Evolutionary conservation across 2,888 invertebrate genomes (phyloP).

Genomic region (Rotaria macrura): DNA sequence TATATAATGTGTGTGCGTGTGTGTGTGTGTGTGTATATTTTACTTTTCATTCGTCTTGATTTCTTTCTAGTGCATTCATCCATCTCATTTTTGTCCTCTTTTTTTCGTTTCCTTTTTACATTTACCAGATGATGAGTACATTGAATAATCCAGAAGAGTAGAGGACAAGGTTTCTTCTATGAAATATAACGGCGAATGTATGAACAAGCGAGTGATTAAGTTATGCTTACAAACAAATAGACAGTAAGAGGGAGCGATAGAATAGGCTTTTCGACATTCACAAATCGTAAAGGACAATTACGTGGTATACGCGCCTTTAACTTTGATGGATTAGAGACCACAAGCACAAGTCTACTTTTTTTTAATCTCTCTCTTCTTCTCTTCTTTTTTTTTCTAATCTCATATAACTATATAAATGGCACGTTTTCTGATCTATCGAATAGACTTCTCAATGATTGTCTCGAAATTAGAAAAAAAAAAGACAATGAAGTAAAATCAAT

Average conservation of each 20-base stretch:
- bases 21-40: neutral
- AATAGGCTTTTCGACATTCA: neutral
- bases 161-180: neutral
- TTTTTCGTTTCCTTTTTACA: neutral
- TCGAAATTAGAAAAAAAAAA: neutral
- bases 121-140: neutral
- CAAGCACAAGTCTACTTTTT: neutral
- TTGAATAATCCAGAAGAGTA: neutral
- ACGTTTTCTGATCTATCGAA: neutral
- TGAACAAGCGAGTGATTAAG: neutral
- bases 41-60: neutral
- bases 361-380: no score
- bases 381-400: neutral
- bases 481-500: no score
- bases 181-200: neutral
- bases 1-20: no score
- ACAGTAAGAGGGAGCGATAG: neutral
- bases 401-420: neutral
- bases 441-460: neutral
- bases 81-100: neutral
- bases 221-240: neutral
- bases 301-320: neutral
- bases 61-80: neutral
- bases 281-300: neutral
- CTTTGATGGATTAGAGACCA: neutral